A percentile compares a stretch with the other conserved stretches of the same genome.
Conservation (phyloP, 2,113 vertebrate species). For the Odontophorus gujanensis region DNA sequence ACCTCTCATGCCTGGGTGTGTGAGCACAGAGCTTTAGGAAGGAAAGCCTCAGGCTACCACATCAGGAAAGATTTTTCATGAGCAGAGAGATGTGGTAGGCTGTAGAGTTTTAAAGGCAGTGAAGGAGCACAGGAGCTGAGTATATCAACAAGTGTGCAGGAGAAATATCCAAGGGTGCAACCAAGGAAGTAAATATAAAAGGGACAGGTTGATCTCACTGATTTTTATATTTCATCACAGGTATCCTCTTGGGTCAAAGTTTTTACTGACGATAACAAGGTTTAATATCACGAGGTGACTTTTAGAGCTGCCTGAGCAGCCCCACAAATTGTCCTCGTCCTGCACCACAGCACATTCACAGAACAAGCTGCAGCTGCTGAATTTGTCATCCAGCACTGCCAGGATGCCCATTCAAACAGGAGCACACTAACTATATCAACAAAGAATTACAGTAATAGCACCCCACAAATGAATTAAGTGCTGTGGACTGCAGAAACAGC, state of each 20-base stretch:
- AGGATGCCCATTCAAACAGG: neutral
- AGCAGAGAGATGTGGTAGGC: slow-evolving; percentile 25
- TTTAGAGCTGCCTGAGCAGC: neutral
- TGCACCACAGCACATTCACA: neutral
- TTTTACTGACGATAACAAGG: neutral
- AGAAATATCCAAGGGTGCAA: neutral
- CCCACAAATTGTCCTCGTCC: neutral
- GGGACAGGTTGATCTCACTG: neutral
- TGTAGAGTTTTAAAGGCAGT: neutral
- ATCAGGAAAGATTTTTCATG: neutral
- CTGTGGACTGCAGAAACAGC: neutral
- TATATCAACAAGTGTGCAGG: neutral
- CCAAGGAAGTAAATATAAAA: neutral
- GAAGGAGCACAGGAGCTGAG: neutral
- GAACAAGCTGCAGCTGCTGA: neutral
- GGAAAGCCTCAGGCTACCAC: neutral
- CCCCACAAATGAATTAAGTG: neutral
- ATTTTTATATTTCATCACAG: neutral
- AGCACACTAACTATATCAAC: neutral
- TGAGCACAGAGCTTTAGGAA: neutral
- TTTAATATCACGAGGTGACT: neutral
- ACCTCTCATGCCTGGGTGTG: neutral
- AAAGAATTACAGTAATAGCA: neutral
- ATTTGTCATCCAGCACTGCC: neutral
- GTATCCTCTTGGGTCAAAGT: neutral